Base-by-base conservation (phyloP, 2,888 invertebrate genomes). In the Drosophila pseudotakahashii region DNA sequence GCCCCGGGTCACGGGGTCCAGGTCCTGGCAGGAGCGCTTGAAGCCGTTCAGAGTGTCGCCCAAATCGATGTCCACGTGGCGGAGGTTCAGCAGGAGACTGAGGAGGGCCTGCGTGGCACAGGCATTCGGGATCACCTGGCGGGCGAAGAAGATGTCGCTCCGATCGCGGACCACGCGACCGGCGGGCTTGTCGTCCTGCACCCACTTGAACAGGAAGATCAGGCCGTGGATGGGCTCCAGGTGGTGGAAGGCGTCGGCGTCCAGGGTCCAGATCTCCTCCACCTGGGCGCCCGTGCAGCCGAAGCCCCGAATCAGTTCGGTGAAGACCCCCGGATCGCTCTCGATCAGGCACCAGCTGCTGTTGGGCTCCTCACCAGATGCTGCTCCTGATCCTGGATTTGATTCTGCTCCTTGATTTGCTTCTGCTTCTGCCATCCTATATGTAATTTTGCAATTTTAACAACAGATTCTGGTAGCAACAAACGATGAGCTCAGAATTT, bases 251-350 rank as follows among this genome's bases (percentile, higher is more conserved):
- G 96, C 96, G 37, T 96, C 96, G 58, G 96, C 95, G 89, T 99
- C 98, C 78, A 99, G 94, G 78, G 97, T 96, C 97, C 98, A 99
- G 79, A 99, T 93, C 93, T 99, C 99, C 93, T 99, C 99, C 0
- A 99, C 98, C 93, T 99, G 98, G 1, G 97, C 96, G 11, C 99
- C 99, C 91, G 94, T 96, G 34, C 97, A 97, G 78, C 98, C 99
- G 92, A 98, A 98, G 92, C 97, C 98, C 82, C 94, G 94, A 55
- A 99, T 98, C 74, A 99, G 93, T 93, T 99, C 98, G 0, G 99
- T 98, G 91, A 99, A 99, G 55, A 99, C 98, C 2, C 99, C 99
- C 0, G 99, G 99, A 93, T 99, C 99, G 92, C 99, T 99, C 93
- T 99, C 99, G 89, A 99, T 99, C 82, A 99, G 94, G 94, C 99